These are phyloP conservation scores for Hycleus cichorii DNA, from an alignment of 1,140 invertebrate species.

Conservation along the genomic window DNA sequence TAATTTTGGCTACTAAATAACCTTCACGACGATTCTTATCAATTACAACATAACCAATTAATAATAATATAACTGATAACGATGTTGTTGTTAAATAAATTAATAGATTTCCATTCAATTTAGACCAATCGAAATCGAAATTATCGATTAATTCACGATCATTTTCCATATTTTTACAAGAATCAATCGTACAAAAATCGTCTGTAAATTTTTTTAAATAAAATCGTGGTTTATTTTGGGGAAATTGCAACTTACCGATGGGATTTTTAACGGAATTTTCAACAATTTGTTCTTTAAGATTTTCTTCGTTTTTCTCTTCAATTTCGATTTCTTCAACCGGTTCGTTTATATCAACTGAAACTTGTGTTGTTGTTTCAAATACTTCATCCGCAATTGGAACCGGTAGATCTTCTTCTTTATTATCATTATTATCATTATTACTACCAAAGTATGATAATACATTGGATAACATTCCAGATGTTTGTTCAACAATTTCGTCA, in stretches of 20 bases:
- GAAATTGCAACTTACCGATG: too few relatives aligned
- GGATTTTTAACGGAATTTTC: too few relatives aligned
- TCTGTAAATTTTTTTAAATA: background rate
- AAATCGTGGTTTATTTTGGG: background rate
- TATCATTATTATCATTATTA: too few relatives aligned
- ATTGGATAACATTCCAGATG: too few relatives aligned
- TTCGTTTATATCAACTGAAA: too few relatives aligned
- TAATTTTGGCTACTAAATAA: slow-evolving; percentile 51
- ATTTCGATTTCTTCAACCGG: too few relatives aligned
- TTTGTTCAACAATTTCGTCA: too few relatives aligned
- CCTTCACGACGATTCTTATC: slow-evolving; percentile 62
- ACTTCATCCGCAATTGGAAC: background rate
- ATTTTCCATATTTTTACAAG: background rate
- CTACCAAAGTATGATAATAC: too few relatives aligned
- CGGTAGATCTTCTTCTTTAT: background rate
- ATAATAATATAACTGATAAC: slow-evolving; percentile 60
- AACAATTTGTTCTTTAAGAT: too few relatives aligned
- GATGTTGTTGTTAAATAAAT: slow-evolving; percentile 51
- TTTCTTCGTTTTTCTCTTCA: too few relatives aligned
- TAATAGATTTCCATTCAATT: slow-evolving; percentile 24
- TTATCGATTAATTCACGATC: background rate
- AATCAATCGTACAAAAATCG: slow-evolving; percentile 1
- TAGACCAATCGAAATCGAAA: slow-evolving; percentile 3
- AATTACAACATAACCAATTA: slow-evolving; percentile 68
- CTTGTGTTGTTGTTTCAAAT: too few relatives aligned